phyloP scores from a whole-genome alignment of 2,797 vertebrate species.

The Chaenodraco wilsoni region DNA sequence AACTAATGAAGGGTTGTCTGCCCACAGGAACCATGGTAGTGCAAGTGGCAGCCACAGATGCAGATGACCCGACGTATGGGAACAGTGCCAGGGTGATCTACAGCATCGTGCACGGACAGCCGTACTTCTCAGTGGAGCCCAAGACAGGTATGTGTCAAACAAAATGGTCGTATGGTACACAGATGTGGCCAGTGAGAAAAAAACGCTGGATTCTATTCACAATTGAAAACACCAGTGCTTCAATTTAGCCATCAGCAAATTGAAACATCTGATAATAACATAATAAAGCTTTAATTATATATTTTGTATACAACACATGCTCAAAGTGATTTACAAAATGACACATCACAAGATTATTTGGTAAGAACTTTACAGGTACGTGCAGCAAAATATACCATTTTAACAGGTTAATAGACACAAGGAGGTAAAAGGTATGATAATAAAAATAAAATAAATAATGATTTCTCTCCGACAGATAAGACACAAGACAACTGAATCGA shows the following conservation, averaged over 20 bases:
- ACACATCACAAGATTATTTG: no score
- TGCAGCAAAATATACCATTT: no score
- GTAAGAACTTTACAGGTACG: no score
- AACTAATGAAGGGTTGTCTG: conserved; percentile 70
- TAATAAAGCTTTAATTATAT: no score
- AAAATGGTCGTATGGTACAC: background rate
- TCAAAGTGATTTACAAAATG: no score
- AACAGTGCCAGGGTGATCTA: conserved; percentile 96
- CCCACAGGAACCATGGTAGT: conserved; percentile 93
- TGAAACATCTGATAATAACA: background rate
- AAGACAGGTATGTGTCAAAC: conserved; percentile 88
- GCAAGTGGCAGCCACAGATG: conserved; percentile 96
- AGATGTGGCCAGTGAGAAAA: background rate
- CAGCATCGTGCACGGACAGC: conserved; percentile 95
- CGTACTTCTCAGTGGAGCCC: conserved; percentile 97
- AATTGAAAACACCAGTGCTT: conserved; percentile 13
- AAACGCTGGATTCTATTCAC: background rate
- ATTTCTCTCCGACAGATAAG: no score
- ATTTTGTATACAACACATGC: no score
- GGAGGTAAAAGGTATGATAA: no score
- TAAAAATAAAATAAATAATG: no score
- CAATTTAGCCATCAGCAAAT: conserved; percentile 16
- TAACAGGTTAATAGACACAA: no score
- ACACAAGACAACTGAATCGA: no score
- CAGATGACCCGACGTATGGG: conserved; percentile 95